phyloP scores from a whole-genome alignment of 2,888 invertebrate species.

The Alcis repandata region DNA sequence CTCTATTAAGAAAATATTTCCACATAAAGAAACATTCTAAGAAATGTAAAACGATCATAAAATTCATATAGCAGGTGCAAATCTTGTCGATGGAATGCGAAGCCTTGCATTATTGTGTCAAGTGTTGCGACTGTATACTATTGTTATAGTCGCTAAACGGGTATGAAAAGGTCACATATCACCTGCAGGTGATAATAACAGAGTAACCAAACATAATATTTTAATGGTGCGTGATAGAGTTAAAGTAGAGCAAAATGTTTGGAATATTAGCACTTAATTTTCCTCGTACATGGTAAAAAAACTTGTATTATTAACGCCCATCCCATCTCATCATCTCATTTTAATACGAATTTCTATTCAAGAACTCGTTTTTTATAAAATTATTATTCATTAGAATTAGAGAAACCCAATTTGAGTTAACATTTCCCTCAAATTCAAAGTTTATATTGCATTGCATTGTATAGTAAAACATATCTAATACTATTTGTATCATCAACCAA shows the following conservation, averaged over 20 bases:
- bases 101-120: conserved; percentile 45
- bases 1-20: too few species aligned
- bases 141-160: conserved; percentile 29
- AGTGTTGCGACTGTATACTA: conserved; percentile 37
- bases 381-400: too few species aligned
- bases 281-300: background rate
- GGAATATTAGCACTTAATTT: background rate
- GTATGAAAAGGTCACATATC: conserved; percentile 39
- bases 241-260: background rate
- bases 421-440: too few species aligned
- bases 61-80: conserved; percentile 29
- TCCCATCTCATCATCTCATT: too few species aligned
- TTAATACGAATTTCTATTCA: too few species aligned
- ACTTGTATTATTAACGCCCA: too few species aligned
- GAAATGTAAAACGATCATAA: conserved; percentile 5
- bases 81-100: conserved; percentile 30
- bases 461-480: too few species aligned
- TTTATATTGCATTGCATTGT: too few species aligned
- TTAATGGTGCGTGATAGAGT: background rate
- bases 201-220: conserved; percentile 8
- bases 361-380: too few species aligned
- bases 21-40: too few species aligned
- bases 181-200: conserved; percentile 25
- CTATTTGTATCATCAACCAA: too few species aligned
- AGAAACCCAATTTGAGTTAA: too few species aligned